Evolutionary conservation across 2,888 invertebrate genomes (phyloP), one percentile per base, ranked within the genome.

Genomic region (Drosophila leonis): DNA sequence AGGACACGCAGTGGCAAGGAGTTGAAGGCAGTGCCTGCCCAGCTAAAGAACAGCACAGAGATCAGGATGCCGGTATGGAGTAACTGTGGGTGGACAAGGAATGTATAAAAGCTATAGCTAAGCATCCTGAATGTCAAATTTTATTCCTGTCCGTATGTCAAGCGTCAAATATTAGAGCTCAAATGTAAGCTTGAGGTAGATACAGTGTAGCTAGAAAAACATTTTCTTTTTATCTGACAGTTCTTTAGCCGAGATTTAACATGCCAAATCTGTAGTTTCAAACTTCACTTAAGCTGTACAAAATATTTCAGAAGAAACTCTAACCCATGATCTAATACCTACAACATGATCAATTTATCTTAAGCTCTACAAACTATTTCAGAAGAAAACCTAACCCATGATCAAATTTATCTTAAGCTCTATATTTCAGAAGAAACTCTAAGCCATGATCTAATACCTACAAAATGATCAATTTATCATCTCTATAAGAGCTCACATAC

Each of bases 1-100:
- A 95, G 13, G 1, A 82, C 29, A 15, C 85, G 82, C 15, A 91
- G 62, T 7, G 91, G 72, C 18, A 75, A 85, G 7, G 84, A 89
- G 48, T 90, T 87, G 65, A 90, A 63, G 41, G 80, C 73, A 0
- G 92, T 92, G 2, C 92, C 87, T 2, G 88, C 67, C 37, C 81
- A 52, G 18, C 90, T 79, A 0, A 92, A 46, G 12, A 94, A 67
- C 8, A 94, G 82, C 0, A 78, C 62, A 4, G 80, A 66, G 15
- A 59, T 29, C 61, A 87, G 20, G 10, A 78, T 70, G n/a, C 72
- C 70, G 15, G 81, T 78, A 33, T 91, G 91, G 0, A 88, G 80
- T 0, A 88, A 20, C 92, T 91, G 42, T 0, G 65, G 57, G 29
- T 15, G 37, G 49, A 18, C 8, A n/a, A 10, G 3, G 41, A 0